Base-by-base conservation (phyloP, 2,797 vertebrate genomes). In the Hyperoplus lanceolatus region DNA sequence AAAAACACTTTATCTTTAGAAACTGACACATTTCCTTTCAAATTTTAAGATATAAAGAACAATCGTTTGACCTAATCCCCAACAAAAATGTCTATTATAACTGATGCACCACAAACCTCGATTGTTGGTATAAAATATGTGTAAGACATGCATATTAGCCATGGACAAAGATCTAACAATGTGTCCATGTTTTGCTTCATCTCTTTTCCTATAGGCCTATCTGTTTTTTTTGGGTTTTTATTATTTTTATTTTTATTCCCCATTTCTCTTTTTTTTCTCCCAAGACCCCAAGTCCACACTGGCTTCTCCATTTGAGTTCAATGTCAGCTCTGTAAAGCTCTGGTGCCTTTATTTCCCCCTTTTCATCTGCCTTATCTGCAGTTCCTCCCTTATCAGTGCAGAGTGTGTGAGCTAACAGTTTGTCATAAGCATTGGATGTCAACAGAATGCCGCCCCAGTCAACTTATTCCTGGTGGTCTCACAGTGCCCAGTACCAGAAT, bases 281-380 rank as follows among this genome's bases (percentile, higher is more conserved):
- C 78, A 5, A 73, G 79, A 81, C 61, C 55, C 75, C 14, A 68
- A 80, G 79, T 85, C 79, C 64, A 79, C 59, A 57, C 80, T 21
- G 66, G 63, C 67, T 79, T 78, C 77, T 91, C 74, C 77, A 85
- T 87, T 84, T 82, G 67, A 90, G 83, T 90, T 91, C 74, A 80
- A 88, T 90, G 87, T 82, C 78, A 81, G 82, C 77, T 75, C n/a
- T n/a, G n/a, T n/a, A 75, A 85, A 85, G 81, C 84, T 81, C 74
- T 69, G 49, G 75, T 74, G 86, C 78, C 89, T 90, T 91, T 92
- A 83, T 90, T 88, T 85, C 79, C 83, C 82, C 82, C 79, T 89
- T 89, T 82, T 69, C 89, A 89, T 90, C 86, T 88, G 75, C 79
- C 88, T 93, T 94, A 92, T 94, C 93, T 90, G 73, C 61, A 68